These are phyloP conservation scores for Melanotaenia maccullochi DNA, from an alignment of 2,797 vertebrate genomes.

Conservation along the genomic window DNA sequence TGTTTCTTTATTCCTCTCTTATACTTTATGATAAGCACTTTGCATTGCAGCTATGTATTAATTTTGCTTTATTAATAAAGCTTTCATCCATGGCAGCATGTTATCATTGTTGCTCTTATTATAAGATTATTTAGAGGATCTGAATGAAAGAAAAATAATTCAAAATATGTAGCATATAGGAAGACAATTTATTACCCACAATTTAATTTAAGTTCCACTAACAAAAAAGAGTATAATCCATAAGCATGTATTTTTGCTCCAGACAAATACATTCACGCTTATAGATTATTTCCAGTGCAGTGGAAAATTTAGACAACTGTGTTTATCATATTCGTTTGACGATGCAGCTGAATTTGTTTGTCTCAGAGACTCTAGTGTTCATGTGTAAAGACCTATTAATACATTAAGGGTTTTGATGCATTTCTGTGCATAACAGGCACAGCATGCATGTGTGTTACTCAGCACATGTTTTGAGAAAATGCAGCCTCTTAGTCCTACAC, in stretches of 20 bases:
- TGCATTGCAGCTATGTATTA: not conserved
- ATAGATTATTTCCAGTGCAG: not conserved
- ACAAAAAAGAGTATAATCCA: not conserved
- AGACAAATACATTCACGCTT: not conserved
- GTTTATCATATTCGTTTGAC: too few relatives aligned
- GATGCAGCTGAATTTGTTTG: constrained; percentile 11
- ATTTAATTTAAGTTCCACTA: not conserved
- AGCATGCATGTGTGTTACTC: not conserved
- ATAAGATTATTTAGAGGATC: not conserved
- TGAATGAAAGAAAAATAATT: constrained; percentile 1
- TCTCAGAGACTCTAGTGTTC: constrained; percentile 15
- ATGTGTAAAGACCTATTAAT: not conserved
- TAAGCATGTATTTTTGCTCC: not conserved
- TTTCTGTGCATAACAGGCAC: constrained; percentile 10
- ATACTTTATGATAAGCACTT: not conserved
- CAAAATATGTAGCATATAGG: too few relatives aligned
- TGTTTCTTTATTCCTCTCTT: not conserved
- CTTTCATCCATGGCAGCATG: not conserved
- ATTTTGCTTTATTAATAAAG: not conserved
- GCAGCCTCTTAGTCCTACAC: too few relatives aligned
- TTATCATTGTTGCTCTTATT: not conserved
- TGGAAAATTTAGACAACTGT: too few relatives aligned
- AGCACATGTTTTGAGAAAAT: too few relatives aligned
- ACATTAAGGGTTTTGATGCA: constrained; percentile 25
- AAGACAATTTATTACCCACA: constrained; percentile 3